These are phyloP conservation scores for Semnornis frantzii DNA, from an alignment of 2,113 vertebrate genomes.

Conservation along the genomic window DNA sequence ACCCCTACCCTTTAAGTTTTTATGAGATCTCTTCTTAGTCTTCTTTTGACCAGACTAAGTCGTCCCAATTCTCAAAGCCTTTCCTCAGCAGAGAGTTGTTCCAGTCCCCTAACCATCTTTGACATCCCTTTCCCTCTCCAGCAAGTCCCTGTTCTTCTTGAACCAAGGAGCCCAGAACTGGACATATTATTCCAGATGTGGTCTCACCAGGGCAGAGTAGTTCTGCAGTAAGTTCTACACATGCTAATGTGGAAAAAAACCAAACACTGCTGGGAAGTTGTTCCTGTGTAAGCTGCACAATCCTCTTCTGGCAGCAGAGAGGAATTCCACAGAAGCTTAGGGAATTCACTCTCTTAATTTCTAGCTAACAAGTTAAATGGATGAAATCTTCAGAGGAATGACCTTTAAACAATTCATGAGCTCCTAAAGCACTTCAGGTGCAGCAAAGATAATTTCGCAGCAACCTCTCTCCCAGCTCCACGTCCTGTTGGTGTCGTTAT, in stretches of 20 bases:
- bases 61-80: too few species aligned
- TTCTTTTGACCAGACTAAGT: too few species aligned
- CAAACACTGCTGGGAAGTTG: background rate
- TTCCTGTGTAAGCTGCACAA: background rate
- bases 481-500: constrained; percentile 23
- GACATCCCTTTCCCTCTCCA: too few species aligned
- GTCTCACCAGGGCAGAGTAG: too few species aligned
- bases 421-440: constrained; percentile 8
- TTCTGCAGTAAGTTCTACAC: background rate
- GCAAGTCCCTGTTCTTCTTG: too few species aligned
- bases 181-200: too few species aligned
- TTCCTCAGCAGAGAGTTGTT: too few species aligned
- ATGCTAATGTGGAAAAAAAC: background rate
- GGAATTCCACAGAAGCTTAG: constrained; percentile 2
- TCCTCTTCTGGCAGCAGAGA: background rate
- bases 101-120: too few species aligned
- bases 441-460: constrained; percentile 42
- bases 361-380: constrained; percentile 32
- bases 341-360: background rate
- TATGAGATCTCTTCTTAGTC: too few species aligned
- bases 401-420: constrained; percentile 53
- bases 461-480: background rate
- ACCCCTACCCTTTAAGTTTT: too few species aligned
- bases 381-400: constrained; percentile 21
- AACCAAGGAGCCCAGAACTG: too few species aligned